A percentile compares a stretch with the other conserved stretches of the same genome.
These are phyloP conservation scores for Elgonia sp. DNA, from an alignment of 2,888 invertebrate species.

Conservation along the genomic window DNA sequence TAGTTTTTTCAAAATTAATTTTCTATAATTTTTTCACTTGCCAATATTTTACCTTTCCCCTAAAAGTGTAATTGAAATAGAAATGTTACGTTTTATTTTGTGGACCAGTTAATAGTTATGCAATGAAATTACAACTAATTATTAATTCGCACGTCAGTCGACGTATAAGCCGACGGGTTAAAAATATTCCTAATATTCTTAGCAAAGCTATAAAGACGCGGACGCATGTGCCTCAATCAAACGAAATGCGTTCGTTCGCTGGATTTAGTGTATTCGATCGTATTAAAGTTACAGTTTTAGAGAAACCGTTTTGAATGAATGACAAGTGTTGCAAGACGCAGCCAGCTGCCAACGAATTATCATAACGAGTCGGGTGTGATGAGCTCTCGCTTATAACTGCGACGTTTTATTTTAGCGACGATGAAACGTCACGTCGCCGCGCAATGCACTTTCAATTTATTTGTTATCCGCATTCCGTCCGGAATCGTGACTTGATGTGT, in stretches of 20 bases:
- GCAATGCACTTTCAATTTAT: conserved; percentile 35
- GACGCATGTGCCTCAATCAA: neutral
- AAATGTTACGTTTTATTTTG: no score
- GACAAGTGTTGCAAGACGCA: conserved; percentile 56
- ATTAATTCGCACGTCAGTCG: conserved; percentile 12
- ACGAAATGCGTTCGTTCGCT: neutral
- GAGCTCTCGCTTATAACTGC: conserved; percentile 2
- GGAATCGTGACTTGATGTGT: neutral
- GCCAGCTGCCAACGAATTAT: conserved; percentile 65
- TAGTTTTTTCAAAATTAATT: no score
- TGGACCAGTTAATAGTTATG: neutral
- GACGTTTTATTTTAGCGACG: conserved; percentile 38
- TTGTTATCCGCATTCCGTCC: conserved; percentile 56
- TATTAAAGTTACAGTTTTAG: conserved; percentile 63
- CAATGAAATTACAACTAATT: conserved; percentile 34
- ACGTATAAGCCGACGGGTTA: conserved; percentile 6
- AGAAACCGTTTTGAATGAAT: conserved; percentile 55
- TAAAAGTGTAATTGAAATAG: no score
- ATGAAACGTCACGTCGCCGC: conserved; percentile 42
- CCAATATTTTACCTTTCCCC: no score
- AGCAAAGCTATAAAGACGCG: conserved; percentile 2
- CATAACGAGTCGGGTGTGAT: conserved; percentile 38
- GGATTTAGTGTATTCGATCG: conserved; percentile 49
- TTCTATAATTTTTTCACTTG: no score
- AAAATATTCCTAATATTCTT: conserved; percentile 57